Conservation (phyloP, 2,797 vertebrate genomes). For the Labroides dimidiatus region DNA sequence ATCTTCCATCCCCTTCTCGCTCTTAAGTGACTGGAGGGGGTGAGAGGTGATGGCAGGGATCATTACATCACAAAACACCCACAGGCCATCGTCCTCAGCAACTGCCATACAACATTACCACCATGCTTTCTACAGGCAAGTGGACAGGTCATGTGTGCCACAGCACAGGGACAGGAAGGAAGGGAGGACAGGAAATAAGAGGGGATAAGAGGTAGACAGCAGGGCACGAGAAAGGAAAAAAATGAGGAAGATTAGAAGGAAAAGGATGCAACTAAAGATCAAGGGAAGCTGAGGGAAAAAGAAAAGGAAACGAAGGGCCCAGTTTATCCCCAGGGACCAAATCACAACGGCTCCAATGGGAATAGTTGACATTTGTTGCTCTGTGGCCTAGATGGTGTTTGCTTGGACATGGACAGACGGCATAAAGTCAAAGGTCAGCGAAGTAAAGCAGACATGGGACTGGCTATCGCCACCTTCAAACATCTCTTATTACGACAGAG, state of each 20-base stretch:
- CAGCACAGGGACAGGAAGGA: constrained; percentile 28
- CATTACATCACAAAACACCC: constrained; percentile 76
- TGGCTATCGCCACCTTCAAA: constrained; percentile 42
- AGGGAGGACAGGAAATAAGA: neutral
- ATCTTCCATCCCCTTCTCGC: constrained; percentile 53
- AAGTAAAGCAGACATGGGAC: constrained; percentile 32
- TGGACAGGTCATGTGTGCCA: constrained; percentile 58
- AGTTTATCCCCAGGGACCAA: constrained; percentile 34
- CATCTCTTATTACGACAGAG: constrained; percentile 51
- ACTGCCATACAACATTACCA: constrained; percentile 79
- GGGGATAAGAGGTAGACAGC: neutral
- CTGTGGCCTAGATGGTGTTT: constrained; percentile 60
- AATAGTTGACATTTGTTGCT: constrained; percentile 57
- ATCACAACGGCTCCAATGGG: constrained; percentile 53
- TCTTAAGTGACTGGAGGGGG: constrained; percentile 55
- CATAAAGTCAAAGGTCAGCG: constrained; percentile 55
- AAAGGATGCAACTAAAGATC: neutral
- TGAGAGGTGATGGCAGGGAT: constrained; percentile 76
- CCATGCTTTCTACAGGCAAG: constrained; percentile 44
- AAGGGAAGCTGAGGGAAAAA: constrained; percentile 6
- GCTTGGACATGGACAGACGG: constrained; percentile 45
- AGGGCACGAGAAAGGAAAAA: neutral
- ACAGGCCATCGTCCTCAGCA: constrained; percentile 72
- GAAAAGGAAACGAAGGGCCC: neutral
- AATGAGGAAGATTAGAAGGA: neutral